Conservation (phyloP, 1,140 invertebrate species). For the Antheraea mylitta region DNA sequence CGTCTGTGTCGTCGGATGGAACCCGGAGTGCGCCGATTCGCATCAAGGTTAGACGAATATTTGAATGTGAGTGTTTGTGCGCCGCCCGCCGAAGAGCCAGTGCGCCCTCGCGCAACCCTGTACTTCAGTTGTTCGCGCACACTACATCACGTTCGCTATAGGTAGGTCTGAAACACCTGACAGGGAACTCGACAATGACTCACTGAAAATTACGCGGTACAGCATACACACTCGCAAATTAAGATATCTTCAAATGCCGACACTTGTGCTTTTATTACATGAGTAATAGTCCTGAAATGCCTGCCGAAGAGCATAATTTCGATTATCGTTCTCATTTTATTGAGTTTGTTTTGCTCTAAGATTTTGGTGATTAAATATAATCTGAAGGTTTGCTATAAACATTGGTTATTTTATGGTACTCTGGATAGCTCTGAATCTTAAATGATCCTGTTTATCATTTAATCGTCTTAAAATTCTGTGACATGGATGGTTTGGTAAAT, state of each 20-base stretch:
- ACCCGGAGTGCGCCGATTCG: slow-evolving; percentile 75
- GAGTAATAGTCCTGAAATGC: neutral
- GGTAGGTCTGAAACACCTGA: slow-evolving; percentile 58
- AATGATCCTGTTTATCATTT: neutral
- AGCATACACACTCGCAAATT: neutral
- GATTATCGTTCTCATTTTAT: neutral
- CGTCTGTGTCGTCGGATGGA: slow-evolving; percentile 71
- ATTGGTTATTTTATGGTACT: neutral
- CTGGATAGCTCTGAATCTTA: neutral
- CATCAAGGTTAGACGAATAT: slow-evolving; percentile 75
- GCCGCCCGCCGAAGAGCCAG: slow-evolving; percentile 49
- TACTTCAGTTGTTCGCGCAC: slow-evolving; percentile 61
- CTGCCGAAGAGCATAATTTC: neutral
- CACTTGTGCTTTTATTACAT: neutral
- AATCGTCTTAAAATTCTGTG: too few relatives aligned
- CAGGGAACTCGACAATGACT: slow-evolving; percentile 52
- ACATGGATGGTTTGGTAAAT: neutral
- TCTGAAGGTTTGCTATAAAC: neutral
- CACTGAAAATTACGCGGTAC: slow-evolving; percentile 41
- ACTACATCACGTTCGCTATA: slow-evolving; percentile 50
- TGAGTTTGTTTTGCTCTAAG: neutral
- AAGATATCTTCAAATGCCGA: neutral
- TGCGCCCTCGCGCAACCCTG: slow-evolving; percentile 54
- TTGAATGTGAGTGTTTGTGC: slow-evolving; percentile 73
- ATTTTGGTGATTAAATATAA: too few relatives aligned